Conservation (phyloP, 2,113 vertebrate genomes). For the Tenrec ecaudatus region DNA sequence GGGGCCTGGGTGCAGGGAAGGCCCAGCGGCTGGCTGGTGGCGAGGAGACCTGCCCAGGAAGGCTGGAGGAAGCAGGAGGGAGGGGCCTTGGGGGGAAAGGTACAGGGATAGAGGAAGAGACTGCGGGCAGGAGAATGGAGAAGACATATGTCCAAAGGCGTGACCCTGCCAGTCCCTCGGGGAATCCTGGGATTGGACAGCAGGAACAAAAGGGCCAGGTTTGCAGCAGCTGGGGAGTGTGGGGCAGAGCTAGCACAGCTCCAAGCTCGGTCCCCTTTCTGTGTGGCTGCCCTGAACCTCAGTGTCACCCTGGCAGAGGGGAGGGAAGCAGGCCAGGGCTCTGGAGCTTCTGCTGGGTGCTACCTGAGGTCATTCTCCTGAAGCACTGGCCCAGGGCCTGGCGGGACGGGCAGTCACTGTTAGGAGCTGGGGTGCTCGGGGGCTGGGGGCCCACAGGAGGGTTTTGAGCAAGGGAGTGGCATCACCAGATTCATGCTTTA, state of each 20-base stretch:
- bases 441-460: neutral
- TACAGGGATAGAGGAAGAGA: neutral
- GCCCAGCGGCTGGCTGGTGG: neutral
- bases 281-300: neutral
- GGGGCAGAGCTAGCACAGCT: neutral
- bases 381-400: neutral
- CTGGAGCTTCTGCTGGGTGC: neutral
- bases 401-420: neutral
- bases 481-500: neutral
- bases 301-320: neutral
- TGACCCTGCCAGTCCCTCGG: neutral
- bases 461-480: neutral
- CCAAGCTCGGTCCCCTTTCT: too few relatives aligned
- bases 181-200: conserved; percentile 27
- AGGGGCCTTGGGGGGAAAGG: conserved; percentile 7
- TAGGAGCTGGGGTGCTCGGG: neutral
- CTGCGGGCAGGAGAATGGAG: neutral
- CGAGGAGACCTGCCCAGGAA: neutral
- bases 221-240: neutral
- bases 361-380: too few relatives aligned
- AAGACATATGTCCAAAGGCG: neutral
- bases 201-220: neutral
- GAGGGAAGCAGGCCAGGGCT: neutral
- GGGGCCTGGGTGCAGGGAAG: neutral
- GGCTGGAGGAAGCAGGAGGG: conserved; percentile 11